Conservation (phyloP, 2,888 invertebrate species). For the Microplitis manilae region DNA sequence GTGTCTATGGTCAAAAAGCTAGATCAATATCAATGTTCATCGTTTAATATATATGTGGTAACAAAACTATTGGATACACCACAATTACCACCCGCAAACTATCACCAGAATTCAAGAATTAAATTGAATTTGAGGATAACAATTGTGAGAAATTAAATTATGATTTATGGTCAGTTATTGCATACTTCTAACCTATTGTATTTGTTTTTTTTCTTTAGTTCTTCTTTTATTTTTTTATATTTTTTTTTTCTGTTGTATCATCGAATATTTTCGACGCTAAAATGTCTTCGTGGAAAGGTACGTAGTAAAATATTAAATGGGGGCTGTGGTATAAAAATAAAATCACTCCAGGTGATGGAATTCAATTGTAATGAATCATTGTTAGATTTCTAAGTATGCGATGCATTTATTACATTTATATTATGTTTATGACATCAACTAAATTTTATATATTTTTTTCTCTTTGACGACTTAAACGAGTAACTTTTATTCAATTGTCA, state of each 20-base stretch:
- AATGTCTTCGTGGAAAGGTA: background rate
- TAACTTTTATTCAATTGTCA: background rate
- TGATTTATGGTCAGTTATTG: background rate
- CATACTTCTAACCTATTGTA: background rate
- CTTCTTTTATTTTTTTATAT: background rate
- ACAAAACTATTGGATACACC: background rate
- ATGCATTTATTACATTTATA: conserved; percentile 9
- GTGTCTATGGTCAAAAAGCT: conserved; percentile 6
- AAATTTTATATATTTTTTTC: background rate
- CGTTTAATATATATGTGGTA: background rate
- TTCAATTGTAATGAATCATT: background rate
- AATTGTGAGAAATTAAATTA: conserved; percentile 1
- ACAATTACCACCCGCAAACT: conserved; percentile 17
- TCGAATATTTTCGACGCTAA: background rate
- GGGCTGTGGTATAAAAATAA: background rate
- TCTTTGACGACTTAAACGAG: background rate
- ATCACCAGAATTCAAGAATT: conserved; percentile 2
- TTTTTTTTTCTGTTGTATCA: background rate
- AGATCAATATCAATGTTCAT: background rate
- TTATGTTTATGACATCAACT: background rate
- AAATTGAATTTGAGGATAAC: background rate
- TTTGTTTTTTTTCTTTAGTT: background rate
- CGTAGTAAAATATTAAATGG: background rate
- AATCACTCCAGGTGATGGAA: conserved; percentile 1
- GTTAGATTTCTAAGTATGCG: conserved; percentile 2